Evolutionary conservation across 2,888 invertebrate genomes (phyloP).

Genomic region (Apotomis capreana): DNA sequence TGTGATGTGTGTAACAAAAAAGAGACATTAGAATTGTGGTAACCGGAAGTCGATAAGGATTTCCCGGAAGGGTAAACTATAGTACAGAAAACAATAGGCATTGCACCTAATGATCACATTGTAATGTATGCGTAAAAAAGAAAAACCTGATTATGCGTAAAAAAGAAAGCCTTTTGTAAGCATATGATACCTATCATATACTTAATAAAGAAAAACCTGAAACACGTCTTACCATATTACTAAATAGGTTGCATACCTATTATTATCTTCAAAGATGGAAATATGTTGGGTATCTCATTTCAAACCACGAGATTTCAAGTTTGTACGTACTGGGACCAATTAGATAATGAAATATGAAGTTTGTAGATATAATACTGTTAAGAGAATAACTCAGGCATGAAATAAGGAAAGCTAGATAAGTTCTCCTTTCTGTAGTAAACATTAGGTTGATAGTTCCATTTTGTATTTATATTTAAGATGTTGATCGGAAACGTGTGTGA

Average conservation of each 20-base stretch:
- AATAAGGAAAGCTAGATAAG: conserved; percentile 18
- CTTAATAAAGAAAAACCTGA: no score
- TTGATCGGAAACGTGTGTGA: not conserved
- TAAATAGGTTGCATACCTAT: no score
- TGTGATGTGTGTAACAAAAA: not conserved
- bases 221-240: no score
- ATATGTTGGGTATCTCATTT: no score
- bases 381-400: conserved; percentile 7
- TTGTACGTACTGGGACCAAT: not conserved
- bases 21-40: not conserved
- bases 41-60: not conserved
- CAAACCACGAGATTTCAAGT: no score
- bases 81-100: not conserved
- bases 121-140: no score
- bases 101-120: not conserved
- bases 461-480: not conserved
- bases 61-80: not conserved
- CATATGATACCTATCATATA: no score
- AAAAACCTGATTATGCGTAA: no score
- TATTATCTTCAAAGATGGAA: no score
- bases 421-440: not conserved
- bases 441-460: not conserved
- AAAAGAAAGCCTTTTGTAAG: no score
- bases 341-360: not conserved
- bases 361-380: not conserved